Evolutionary conservation across 2,113 vertebrate species (phyloP).

Genomic region (Setophaga coronata): DNA sequence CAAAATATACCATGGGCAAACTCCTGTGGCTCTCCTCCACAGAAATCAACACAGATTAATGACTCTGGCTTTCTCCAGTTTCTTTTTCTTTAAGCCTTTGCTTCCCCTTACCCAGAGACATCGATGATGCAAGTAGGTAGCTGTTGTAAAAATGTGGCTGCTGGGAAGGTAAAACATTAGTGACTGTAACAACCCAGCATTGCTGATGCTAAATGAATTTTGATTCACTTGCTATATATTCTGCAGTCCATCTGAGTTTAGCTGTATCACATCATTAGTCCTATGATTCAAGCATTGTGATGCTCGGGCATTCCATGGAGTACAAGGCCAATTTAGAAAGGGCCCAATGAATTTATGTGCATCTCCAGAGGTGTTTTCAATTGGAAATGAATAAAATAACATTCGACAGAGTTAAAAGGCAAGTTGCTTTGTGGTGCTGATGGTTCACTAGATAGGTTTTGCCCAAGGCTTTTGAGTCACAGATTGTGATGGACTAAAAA

Average conservation of each 20-base stretch:
- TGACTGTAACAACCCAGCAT: not conserved
- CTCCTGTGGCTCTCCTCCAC: not conserved
- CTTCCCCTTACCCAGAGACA: not conserved
- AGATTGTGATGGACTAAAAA: slow-evolving; percentile 8
- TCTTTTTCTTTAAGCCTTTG: not conserved
- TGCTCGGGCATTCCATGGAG: not conserved
- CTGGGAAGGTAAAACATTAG: slow-evolving; percentile 6
- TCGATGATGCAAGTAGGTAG: slow-evolving; percentile 6
- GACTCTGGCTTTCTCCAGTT: not conserved
- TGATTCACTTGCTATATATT: not conserved
- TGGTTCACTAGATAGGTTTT: slow-evolving; percentile 26
- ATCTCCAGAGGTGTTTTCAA: slow-evolving; percentile 3
- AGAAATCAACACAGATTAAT: slow-evolving; percentile 36
- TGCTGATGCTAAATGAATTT: slow-evolving; percentile 24
- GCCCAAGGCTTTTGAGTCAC: not conserved
- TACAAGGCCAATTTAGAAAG: not conserved
- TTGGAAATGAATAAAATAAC: slow-evolving; percentile 41
- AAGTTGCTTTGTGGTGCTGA: slow-evolving; percentile 5
- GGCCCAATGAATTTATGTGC: not conserved
- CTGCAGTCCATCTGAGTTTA: slow-evolving; percentile 11
- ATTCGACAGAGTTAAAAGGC: slow-evolving; percentile 38
- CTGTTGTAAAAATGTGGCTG: slow-evolving; percentile 36
- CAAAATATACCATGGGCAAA: not conserved
- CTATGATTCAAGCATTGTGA: not conserved
- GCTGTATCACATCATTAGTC: not conserved